Evolutionary conservation across 2,888 invertebrate species (phyloP).

Genomic region (Empis livida): DNA sequence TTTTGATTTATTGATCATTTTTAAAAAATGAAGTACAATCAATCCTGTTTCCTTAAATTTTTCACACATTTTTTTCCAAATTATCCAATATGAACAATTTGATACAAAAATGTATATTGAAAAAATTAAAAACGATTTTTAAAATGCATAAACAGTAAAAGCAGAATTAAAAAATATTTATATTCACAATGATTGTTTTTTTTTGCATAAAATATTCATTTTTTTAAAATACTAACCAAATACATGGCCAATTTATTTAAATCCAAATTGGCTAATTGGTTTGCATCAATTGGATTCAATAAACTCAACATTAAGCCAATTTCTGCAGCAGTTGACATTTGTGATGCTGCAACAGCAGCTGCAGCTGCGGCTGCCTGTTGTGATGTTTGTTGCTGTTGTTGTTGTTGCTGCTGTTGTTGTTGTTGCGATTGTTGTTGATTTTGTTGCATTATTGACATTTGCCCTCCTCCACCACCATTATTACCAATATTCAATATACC

Average conservation of each 20-base stretch:
- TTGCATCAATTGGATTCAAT: conserved; percentile 37
- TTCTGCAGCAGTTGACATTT: conserved; percentile 36
- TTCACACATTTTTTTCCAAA: too few relatives aligned
- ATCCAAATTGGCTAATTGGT: conserved; percentile 58
- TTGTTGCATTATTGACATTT: conserved; percentile 7
- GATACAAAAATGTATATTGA: too few relatives aligned
- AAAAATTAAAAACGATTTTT: too few relatives aligned
- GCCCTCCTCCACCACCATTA: neutral
- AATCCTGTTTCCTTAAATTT: too few relatives aligned
- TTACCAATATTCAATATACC: too few relatives aligned
- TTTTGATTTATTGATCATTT: too few relatives aligned
- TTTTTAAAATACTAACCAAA: conserved; percentile 44
- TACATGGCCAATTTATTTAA: conserved; percentile 61
- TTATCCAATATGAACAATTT: too few relatives aligned
- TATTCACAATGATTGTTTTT: too few relatives aligned
- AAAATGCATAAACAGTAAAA: too few relatives aligned
- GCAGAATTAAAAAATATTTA: too few relatives aligned
- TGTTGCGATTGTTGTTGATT: conserved; percentile 17
- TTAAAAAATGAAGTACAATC: too few relatives aligned
- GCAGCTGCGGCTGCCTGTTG: conserved; percentile 20
- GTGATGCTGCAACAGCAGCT: conserved; percentile 16
- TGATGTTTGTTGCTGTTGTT: conserved; percentile 16
- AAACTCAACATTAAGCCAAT: conserved; percentile 36
- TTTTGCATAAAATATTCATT: too few relatives aligned
- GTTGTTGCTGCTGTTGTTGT: conserved; percentile 13